Evolutionary conservation across 2,113 vertebrate species (phyloP).

Genomic region (Oryzias javanicus): DNA sequence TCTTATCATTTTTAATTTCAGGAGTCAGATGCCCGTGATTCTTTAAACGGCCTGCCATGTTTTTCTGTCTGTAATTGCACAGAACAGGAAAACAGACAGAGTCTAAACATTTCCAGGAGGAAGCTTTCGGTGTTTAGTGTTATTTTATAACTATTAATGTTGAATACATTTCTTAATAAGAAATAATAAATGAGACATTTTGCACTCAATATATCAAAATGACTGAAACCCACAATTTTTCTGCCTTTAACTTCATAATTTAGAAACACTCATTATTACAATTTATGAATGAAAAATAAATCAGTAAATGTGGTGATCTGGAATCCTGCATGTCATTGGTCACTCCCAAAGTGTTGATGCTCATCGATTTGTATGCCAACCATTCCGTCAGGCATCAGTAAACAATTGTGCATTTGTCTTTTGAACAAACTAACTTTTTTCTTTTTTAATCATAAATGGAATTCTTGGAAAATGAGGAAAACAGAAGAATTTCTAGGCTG

Average conservation of each 20-base stretch:
- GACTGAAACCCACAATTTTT: too few species aligned
- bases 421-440: background rate
- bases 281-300: too few species aligned
- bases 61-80: constrained; percentile 34
- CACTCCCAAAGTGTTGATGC: constrained; percentile 16
- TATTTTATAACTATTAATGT: constrained; percentile 35
- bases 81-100: constrained; percentile 31
- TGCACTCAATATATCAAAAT: too few species aligned
- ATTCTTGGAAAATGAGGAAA: constrained; percentile 42
- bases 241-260: too few species aligned
- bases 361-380: constrained; percentile 21
- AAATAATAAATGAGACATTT: too few species aligned
- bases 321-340: constrained; percentile 28
- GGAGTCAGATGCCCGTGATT: constrained; percentile 30
- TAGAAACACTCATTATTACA: too few species aligned
- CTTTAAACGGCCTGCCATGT: constrained; percentile 17
- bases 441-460: constrained; percentile 15
- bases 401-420: background rate
- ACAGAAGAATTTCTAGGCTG: constrained; percentile 49
- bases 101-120: constrained; percentile 56
- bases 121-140: constrained; percentile 25
- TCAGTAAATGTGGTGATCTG: background rate
- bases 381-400: constrained; percentile 4
- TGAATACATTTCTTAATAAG: too few species aligned
- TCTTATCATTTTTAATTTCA: constrained; percentile 31